These are phyloP conservation scores for Cerceris ruficornis DNA, from an alignment of 2,888 invertebrate genomes.

Conservation along the genomic window DNA sequence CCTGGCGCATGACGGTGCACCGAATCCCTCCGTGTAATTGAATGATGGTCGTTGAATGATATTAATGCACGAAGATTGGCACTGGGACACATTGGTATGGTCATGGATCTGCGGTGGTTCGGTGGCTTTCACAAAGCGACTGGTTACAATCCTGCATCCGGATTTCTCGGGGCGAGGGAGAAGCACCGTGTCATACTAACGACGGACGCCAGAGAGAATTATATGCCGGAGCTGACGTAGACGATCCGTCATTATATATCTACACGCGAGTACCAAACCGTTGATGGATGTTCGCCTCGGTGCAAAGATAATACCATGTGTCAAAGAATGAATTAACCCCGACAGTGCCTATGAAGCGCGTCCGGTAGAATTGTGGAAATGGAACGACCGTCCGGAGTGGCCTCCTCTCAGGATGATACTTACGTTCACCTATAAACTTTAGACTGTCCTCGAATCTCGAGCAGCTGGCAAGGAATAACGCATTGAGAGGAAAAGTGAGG, in stretches of 20 bases:
- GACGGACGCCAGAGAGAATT: slow-evolving; percentile 50
- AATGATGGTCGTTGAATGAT: slow-evolving; percentile 76
- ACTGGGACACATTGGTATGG: slow-evolving; percentile 70
- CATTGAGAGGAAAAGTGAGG: too few species aligned
- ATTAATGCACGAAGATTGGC: slow-evolving; percentile 78
- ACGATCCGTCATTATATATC: slow-evolving; percentile 63
- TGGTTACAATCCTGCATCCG: slow-evolving; percentile 55
- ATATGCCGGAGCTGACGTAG: slow-evolving; percentile 48
- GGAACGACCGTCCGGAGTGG: not conserved
- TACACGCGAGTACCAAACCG: slow-evolving; percentile 33
- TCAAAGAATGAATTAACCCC: slow-evolving; percentile 67
- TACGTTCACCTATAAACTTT: too few species aligned
- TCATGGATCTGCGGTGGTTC: slow-evolving; percentile 56
- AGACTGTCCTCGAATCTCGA: too few species aligned
- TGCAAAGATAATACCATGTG: slow-evolving; percentile 61
- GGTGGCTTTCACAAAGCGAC: slow-evolving; percentile 56
- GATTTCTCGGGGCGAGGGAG: slow-evolving; percentile 49
- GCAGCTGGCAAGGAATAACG: too few species aligned
- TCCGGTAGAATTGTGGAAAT: slow-evolving; percentile 28
- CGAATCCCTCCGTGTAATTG: slow-evolving; percentile 71
- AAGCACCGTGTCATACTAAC: slow-evolving; percentile 46
- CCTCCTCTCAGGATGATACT: too few species aligned
- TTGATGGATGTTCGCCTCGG: slow-evolving; percentile 41
- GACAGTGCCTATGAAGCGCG: slow-evolving; percentile 23
- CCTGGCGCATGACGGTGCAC: slow-evolving; percentile 54